A percentile compares a stretch with the other conserved stretches of the same genome.
These are phyloP conservation scores for Lordiphosa mommai DNA, from an alignment of 1,140 invertebrate genomes.

Conservation along the genomic window DNA sequence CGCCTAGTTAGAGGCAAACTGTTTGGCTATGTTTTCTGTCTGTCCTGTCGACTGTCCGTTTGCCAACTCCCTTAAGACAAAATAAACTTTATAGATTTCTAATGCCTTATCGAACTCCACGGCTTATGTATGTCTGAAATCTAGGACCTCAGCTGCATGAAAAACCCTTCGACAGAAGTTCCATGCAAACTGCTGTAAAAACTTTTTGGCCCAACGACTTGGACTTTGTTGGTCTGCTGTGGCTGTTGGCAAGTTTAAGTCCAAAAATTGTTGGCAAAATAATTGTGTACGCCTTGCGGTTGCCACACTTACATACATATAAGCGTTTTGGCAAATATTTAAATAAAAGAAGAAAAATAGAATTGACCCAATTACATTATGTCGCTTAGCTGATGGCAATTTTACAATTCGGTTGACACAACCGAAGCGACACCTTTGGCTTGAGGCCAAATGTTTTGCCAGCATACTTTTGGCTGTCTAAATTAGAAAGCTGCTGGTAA, in stretches of 20 bases:
- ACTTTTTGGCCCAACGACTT: constrained; percentile 33
- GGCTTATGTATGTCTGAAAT: constrained; percentile 9
- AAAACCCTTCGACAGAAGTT: constrained; percentile 46
- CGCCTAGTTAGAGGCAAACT: neutral
- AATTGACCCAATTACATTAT: constrained; percentile 73
- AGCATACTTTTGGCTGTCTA: constrained; percentile 12
- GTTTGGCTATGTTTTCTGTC: neutral
- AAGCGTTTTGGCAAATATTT: constrained; percentile 48
- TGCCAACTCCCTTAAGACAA: constrained; percentile 17
- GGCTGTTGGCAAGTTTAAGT: constrained; percentile 50
- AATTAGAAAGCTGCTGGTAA: too few species aligned
- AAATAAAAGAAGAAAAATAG: constrained; percentile 38
- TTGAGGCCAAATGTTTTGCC: constrained; percentile 30
- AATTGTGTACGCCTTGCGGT: constrained; percentile 68
- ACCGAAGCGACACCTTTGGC: constrained; percentile 53
- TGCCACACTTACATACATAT: constrained; percentile 20
- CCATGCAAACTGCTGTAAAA: constrained; percentile 46
- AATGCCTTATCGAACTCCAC: constrained; percentile 40
- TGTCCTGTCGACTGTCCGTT: neutral
- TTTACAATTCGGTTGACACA: constrained; percentile 60
- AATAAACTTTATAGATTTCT: constrained; percentile 66
- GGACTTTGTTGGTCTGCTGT: constrained; percentile 30
- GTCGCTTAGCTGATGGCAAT: constrained; percentile 61
- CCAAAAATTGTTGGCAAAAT: constrained; percentile 62
- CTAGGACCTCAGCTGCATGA: constrained; percentile 38